Conservation (phyloP, 2,113 vertebrate species). For the Sylvietta virens region DNA sequence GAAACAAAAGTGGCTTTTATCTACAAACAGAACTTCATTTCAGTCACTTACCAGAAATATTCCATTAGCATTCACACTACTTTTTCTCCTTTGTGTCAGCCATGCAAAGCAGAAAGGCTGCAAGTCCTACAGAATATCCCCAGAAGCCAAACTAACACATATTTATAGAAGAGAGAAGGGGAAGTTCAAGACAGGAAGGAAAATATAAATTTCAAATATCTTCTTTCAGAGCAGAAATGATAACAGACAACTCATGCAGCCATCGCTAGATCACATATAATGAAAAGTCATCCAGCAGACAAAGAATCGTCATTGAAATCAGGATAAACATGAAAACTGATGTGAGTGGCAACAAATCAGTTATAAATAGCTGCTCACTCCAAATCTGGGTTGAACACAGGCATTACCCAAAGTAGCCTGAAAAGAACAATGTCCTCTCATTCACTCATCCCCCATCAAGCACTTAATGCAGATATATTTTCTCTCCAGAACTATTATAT, state of each 20-base stretch:
- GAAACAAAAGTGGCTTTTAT: neutral
- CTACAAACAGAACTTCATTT: neutral
- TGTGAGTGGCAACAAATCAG: neutral
- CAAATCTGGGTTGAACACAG: neutral
- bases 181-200: constrained; percentile 10
- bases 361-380: neutral
- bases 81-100: neutral
- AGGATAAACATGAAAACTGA: neutral
- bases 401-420: neutral
- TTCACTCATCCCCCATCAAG: neutral
- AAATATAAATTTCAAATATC: constrained; percentile 13
- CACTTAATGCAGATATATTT: neutral
- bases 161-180: neutral
- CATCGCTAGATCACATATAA: neutral
- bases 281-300: neutral
- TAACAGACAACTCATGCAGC: neutral
- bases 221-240: neutral
- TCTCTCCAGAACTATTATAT: neutral
- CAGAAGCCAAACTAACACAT: constrained; percentile 2
- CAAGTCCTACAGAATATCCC: neutral
- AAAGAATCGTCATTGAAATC: neutral
- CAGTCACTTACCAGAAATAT: neutral
- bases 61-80: neutral
- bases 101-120: neutral
- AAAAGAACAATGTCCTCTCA: neutral